Evolutionary conservation across 2,888 invertebrate species (phyloP).

Genomic region (Perdita meconis): DNA sequence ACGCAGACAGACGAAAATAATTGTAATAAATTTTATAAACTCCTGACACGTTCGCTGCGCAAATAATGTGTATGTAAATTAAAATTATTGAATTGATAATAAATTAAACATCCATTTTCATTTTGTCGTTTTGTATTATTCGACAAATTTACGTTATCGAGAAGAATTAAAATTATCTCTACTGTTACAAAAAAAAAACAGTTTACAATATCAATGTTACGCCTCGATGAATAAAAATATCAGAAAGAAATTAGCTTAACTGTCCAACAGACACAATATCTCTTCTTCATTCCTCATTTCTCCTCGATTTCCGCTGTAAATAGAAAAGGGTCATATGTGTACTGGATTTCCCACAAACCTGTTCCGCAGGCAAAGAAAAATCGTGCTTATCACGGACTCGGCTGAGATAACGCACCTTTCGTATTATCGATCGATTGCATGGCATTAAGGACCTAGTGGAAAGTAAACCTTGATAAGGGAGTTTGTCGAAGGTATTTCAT

Average conservation of each 20-base stretch:
- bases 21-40: no score
- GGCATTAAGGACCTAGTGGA: slow-evolving; percentile 35
- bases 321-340: slow-evolving; percentile 21
- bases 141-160: no score
- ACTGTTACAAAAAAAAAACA: no score
- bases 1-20: no score
- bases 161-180: no score
- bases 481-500: slow-evolving; percentile 24
- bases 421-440: slow-evolving; percentile 46
- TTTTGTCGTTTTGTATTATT: no score
- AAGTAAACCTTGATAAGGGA: slow-evolving; percentile 53
- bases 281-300: not conserved
- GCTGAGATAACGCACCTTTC: slow-evolving; percentile 58
- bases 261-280: not conserved
- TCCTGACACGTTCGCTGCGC: no score
- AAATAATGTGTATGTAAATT: no score
- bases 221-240: no score
- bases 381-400: slow-evolving; percentile 50
- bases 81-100: no score
- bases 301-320: slow-evolving; percentile 5
- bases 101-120: no score
- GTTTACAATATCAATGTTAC: no score
- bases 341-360: slow-evolving; percentile 2
- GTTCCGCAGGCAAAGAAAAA: slow-evolving; percentile 31
- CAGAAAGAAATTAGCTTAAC: not conserved